Conservation (phyloP, 2,888 invertebrate genomes). For the Brachyptera risi region DNA sequence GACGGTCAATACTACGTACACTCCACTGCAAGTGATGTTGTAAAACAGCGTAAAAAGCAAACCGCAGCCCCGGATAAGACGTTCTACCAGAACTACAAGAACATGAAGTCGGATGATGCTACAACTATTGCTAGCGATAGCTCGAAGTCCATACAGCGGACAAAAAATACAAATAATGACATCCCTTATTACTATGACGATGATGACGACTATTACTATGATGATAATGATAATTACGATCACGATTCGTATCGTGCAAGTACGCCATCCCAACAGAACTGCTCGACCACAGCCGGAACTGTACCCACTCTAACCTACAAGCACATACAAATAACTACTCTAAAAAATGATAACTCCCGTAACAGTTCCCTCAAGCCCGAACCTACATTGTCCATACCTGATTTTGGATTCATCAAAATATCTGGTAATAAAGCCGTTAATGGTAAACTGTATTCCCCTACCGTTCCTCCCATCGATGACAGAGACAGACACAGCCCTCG, state of each 20-base stretch:
- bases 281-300: too few species aligned
- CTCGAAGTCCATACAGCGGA: too few species aligned
- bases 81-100: neutral
- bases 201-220: conserved; percentile 14
- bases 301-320: conserved; percentile 19
- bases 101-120: neutral
- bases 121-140: too few species aligned
- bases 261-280: neutral
- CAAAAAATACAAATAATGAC: neutral
- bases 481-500: too few species aligned
- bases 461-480: too few species aligned
- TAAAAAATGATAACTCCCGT: conserved; percentile 6
- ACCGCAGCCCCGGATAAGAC: neutral
- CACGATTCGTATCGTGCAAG: neutral
- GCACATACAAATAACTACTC: conserved; percentile 14
- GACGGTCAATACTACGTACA: conserved; percentile 24
- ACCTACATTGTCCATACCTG: neutral
- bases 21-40: neutral
- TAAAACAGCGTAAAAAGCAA: conserved; percentile 4
- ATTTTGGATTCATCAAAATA: neutral
- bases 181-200: conserved; percentile 15
- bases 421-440: neutral
- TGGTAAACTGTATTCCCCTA: neutral
- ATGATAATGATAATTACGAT: conserved; percentile 12
- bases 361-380: neutral